Evolutionary conservation across 2,888 invertebrate species (phyloP).

Genomic region (Campoletis raptor): DNA sequence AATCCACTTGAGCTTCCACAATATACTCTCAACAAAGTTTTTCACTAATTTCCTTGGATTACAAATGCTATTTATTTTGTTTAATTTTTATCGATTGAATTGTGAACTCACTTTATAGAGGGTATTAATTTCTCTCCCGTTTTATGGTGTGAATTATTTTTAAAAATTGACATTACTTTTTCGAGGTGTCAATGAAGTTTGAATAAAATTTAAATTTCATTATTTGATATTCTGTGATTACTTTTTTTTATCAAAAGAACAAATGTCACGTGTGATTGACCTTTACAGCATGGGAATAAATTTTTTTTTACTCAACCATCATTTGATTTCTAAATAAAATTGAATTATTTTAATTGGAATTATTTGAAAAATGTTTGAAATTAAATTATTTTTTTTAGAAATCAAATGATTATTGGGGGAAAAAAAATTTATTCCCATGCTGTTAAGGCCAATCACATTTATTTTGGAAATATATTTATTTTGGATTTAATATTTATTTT

Average conservation of each 20-base stretch:
- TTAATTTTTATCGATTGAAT: background rate
- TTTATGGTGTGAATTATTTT: background rate
- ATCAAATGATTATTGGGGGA: no score
- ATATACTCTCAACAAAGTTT: background rate
- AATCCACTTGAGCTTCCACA: background rate
- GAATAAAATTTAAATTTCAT: background rate
- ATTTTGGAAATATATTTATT: no score
- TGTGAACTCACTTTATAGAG: background rate
- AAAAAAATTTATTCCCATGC: no score
- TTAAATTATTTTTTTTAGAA: no score
- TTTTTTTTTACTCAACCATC: background rate
- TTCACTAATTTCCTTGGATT: background rate
- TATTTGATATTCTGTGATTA: background rate
- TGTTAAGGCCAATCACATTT: no score
- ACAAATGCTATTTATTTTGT: conserved; percentile 7
- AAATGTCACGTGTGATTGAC: background rate
- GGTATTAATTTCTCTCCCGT: background rate
- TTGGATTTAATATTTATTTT: no score
- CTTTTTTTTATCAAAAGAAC: background rate
- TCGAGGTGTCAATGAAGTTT: background rate
- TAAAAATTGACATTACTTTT: background rate
- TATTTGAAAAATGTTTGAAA: no score
- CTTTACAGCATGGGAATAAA: background rate
- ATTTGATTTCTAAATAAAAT: background rate
- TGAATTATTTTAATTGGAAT: no score